phyloP scores from a whole-genome alignment of 2,113 vertebrate genomes.

The Thalassoma bifasciatum region DNA sequence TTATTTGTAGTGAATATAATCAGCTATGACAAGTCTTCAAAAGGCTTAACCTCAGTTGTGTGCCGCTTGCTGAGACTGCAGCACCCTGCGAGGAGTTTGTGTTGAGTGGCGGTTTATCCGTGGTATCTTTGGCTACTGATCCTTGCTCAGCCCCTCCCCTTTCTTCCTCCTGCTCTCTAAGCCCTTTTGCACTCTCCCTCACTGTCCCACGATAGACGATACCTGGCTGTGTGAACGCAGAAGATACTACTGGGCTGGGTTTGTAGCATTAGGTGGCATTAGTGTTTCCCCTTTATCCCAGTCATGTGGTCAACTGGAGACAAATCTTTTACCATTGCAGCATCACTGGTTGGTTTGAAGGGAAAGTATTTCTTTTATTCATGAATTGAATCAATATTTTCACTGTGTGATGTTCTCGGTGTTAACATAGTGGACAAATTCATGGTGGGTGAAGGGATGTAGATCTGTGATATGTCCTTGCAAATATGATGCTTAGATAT shows the following conservation, averaged over 20 bases:
- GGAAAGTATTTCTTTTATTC: neutral
- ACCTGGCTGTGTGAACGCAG: slow-evolving; percentile 42
- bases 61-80: neutral
- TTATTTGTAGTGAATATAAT: too few relatives aligned
- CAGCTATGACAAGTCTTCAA: too few relatives aligned
- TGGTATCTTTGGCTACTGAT: slow-evolving; percentile 63
- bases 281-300: slow-evolving; percentile 52
- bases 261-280: slow-evolving; percentile 60
- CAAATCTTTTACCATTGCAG: slow-evolving; percentile 27
- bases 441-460: neutral
- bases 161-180: slow-evolving; percentile 37
- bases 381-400: neutral
- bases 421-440: neutral
- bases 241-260: slow-evolving; percentile 42
- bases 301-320: slow-evolving; percentile 52
- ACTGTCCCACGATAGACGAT: slow-evolving; percentile 23
- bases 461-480: slow-evolving; percentile 3
- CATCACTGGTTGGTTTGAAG: neutral
- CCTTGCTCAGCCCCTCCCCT: slow-evolving; percentile 42
- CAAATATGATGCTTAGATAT: slow-evolving; percentile 8
- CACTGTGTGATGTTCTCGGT: neutral
- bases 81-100: slow-evolving; percentile 20
- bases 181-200: slow-evolving; percentile 16
- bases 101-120: slow-evolving; percentile 38
- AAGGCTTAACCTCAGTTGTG: neutral